A percentile compares a stretch with the other conserved stretches of the same genome.
phyloP scores from a whole-genome alignment of 2,113 vertebrate genomes.

The Mastomys natalensis region DNA sequence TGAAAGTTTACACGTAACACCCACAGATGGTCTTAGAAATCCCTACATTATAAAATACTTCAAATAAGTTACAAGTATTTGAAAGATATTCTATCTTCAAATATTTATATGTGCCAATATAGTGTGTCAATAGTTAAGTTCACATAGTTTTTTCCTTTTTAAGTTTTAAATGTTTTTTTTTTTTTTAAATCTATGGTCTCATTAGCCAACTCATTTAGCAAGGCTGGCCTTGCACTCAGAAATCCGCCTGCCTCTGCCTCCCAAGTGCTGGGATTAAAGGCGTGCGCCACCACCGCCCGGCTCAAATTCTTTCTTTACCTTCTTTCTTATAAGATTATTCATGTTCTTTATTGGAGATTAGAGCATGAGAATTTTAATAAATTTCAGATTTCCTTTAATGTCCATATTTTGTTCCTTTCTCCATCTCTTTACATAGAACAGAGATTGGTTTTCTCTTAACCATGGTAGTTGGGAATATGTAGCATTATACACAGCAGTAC shows the following conservation, averaged over 20 bases:
- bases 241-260: too few species aligned
- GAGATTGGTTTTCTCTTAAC: slow-evolving; percentile 23
- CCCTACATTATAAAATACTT: slow-evolving; percentile 65
- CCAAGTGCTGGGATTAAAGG: background rate
- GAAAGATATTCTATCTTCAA: slow-evolving; percentile 70
- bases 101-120: slow-evolving; percentile 40
- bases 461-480: background rate
- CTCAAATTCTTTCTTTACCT: slow-evolving; percentile 15
- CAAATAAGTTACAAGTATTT: slow-evolving; percentile 63
- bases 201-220: background rate
- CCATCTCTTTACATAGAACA: slow-evolving; percentile 18
- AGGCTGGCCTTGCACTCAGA: background rate
- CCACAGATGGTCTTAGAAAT: slow-evolving; percentile 50
- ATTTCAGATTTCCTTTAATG: slow-evolving; percentile 50
- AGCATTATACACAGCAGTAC: background rate
- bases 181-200: too few species aligned
- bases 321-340: slow-evolving; percentile 27
- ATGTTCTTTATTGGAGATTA: slow-evolving; percentile 34
- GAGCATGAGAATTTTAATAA: slow-evolving; percentile 8
- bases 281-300: too few species aligned
- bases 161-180: background rate
- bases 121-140: slow-evolving; percentile 63
- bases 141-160: background rate
- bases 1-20: slow-evolving; percentile 56
- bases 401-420: background rate